These are phyloP conservation scores for Drosophila suzukii DNA, from an alignment of 1,140 invertebrate species.

Conservation along the genomic window DNA sequence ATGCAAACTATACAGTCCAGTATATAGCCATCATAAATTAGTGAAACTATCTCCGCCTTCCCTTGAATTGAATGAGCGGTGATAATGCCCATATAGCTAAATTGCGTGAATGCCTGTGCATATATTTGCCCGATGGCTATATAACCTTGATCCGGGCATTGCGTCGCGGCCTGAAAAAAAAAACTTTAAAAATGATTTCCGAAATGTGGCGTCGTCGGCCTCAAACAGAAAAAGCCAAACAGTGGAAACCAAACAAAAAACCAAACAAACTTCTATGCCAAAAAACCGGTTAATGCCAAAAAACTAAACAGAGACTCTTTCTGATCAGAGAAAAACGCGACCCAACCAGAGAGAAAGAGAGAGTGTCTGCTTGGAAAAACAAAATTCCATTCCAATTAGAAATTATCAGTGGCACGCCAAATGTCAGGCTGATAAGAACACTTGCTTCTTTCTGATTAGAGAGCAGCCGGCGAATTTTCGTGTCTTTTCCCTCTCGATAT, in stretches of 20 bases:
- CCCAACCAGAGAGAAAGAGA: constrained; percentile 3
- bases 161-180: constrained; percentile 35
- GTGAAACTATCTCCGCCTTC: constrained; percentile 42
- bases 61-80: constrained; percentile 15
- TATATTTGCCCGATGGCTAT: constrained; percentile 40
- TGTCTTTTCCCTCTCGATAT: constrained; percentile 7
- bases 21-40: constrained; percentile 22
- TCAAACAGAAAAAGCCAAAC: constrained; percentile 45
- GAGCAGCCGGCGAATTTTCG: constrained; percentile 40
- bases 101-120: constrained; percentile 22
- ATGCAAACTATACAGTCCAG: background rate
- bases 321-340: constrained; percentile 20
- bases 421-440: constrained; percentile 68
- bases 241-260: constrained; percentile 67
- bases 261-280: constrained; percentile 63
- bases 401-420: constrained; percentile 59
- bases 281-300: constrained; percentile 69
- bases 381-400: constrained; percentile 42
- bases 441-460: constrained; percentile 35
- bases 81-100: constrained; percentile 37
- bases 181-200: constrained; percentile 16
- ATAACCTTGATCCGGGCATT: constrained; percentile 51
- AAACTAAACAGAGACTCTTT: constrained; percentile 58
- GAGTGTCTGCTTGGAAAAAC: constrained; percentile 20
- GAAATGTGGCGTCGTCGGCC: constrained; percentile 39